phyloP scores from a whole-genome alignment of 2,113 vertebrate species.

The Rhipidura dahli region DNA sequence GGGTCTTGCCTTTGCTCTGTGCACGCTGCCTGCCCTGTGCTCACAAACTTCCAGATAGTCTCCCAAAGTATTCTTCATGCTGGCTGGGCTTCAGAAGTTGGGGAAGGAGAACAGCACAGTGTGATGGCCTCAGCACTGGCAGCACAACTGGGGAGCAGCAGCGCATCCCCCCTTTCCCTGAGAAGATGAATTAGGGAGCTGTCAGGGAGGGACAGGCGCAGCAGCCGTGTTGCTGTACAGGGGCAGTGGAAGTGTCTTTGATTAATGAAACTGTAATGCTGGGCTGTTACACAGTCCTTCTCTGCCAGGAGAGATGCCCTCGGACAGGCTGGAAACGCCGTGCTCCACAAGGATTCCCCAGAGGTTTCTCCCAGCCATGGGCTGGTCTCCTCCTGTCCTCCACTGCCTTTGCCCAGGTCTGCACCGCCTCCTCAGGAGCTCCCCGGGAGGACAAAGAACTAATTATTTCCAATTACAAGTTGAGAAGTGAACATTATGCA shows the following conservation, averaged over 20 bases:
- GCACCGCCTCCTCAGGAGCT: rapidly evolving
- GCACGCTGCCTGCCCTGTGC: not conserved
- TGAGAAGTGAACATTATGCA: not conserved
- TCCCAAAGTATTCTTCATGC: not conserved
- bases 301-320: constrained; percentile 54
- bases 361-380: not conserved
- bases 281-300: constrained; percentile 79
- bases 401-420: not conserved
- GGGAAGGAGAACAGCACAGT: not conserved
- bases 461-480: constrained; percentile 21
- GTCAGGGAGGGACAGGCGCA: constrained; percentile 87
- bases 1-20: not conserved
- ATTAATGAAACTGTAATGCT: constrained; percentile 87
- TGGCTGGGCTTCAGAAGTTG: not conserved
- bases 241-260: constrained; percentile 95
- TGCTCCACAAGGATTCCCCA: not conserved
- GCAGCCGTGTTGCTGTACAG: constrained; percentile 91
- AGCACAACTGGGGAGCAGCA: not conserved
- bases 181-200: constrained; percentile 92
- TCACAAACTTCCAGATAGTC: not conserved
- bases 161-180: not conserved
- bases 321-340: not conserved
- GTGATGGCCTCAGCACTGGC: rapidly evolving
- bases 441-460: not conserved
- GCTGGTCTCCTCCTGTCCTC: not conserved